Evolutionary conservation across 2,888 invertebrate species (phyloP), one percentile per base, ranked within the genome.

Genomic region (Cryptus armator): DNA sequence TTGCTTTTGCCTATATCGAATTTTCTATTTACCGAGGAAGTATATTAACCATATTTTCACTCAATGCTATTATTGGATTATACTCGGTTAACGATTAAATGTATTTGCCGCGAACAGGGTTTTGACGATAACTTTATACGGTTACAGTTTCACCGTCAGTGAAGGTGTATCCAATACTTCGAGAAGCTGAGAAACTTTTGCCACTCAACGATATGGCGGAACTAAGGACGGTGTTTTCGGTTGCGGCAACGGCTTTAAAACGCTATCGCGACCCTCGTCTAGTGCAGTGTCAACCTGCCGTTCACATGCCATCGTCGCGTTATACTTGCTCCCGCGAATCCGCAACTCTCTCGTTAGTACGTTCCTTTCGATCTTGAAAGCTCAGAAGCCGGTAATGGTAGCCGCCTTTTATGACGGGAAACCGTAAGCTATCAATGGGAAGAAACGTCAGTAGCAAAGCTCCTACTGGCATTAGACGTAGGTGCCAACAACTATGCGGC

Each of bases 241-340:
- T 32, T 62, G 37, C 48, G 43, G 24, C 7, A 72, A n/a, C 51
- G 68, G 56, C 70, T 75, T 71, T 64, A 79, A 83, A 79, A 75
- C 59, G 19, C 74, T 59, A 70, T 53, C 75, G 75, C 59, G 59
- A 62, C 71, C 84, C 80, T 80, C 84, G 71, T 79, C 75, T 66
- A 70, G 75, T 62, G 46, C 53, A 70, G 79, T 80, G 84, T 84
- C 84, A 76, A 80, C 71, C 76, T 84, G 74, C 71, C 72, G 66
- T 43, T 10, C 56, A 59, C 79, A 56, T 72, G 72, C 37, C 46
- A 48, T 48, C 71, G 37, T 3, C 37, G 37, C 37, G 37, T 37
- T 37, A n/a, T 46, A n/a, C 19, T 44, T 71, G 46, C 48, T 56
- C 46, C 5, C 53, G 37, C 32, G 71, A 64, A 72, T 78, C 12